phyloP scores from a whole-genome alignment of 2,888 invertebrate species.

The Dorcus parallelipipedus region DNA sequence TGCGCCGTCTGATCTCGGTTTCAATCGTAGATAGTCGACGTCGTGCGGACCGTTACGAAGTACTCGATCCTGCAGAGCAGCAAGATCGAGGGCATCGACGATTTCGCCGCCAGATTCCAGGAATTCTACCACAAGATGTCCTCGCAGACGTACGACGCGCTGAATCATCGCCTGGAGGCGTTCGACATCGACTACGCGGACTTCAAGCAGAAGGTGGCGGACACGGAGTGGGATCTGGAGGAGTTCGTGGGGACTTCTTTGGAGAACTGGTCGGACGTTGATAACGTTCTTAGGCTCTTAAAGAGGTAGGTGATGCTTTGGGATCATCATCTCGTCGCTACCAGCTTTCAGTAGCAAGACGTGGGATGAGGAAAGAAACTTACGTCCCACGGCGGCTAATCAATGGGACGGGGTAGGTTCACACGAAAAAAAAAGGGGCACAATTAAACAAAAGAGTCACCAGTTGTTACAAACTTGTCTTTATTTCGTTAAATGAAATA shows the following conservation, averaged over 20 bases:
- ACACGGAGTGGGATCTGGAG: constrained; percentile 69
- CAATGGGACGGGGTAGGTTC: too few relatives aligned
- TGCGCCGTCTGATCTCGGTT: too few relatives aligned
- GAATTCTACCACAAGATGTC: constrained; percentile 65
- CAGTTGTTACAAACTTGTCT: too few relatives aligned
- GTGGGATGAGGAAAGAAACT: too few relatives aligned
- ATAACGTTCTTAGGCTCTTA: constrained; percentile 42
- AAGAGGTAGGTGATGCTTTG: constrained; percentile 30
- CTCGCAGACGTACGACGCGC: constrained; percentile 70
- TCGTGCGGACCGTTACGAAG: constrained; percentile 68
- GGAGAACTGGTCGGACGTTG: constrained; percentile 42
- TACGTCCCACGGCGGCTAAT: too few relatives aligned
- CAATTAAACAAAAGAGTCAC: too few relatives aligned
- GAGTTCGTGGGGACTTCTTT: constrained; percentile 63
- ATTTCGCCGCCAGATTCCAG: constrained; percentile 65
- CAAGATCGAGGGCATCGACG: constrained; percentile 77
- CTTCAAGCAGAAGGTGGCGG: constrained; percentile 66
- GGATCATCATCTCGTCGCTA: too few relatives aligned
- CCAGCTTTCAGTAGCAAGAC: too few relatives aligned
- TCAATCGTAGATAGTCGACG: constrained; percentile 62
- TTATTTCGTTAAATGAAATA: too few relatives aligned
- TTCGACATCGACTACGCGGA: constrained; percentile 75
- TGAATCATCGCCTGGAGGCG: constrained; percentile 71
- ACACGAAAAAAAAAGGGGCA: too few relatives aligned
- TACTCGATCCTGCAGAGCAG: constrained; percentile 74